Evolutionary conservation across 1,140 invertebrate species (phyloP), one percentile per base, ranked within the genome.

Genomic region (Acromyrmex charruanus): DNA sequence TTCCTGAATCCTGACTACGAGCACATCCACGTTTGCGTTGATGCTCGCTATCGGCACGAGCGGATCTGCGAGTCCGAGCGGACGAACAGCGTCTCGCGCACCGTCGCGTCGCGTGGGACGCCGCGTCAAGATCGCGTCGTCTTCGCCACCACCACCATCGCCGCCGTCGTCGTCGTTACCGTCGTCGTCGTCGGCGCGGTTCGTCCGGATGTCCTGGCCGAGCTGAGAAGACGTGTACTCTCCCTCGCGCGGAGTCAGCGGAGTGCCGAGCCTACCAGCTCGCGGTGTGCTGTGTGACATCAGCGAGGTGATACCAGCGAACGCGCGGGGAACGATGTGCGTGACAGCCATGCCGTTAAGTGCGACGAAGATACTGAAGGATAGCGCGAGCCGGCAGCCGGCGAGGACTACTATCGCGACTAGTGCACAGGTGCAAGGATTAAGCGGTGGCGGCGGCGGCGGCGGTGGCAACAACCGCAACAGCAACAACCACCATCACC

Each of bases 301-400:
- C 77, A 58, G 58, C 77, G 75, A 77, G 63, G 89, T 90, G 86
- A 82, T 84, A 85, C 18, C 88, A 63, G 31, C 39, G 7, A 53
- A 53, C 25, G 10, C 80, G 69, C 77, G 72, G 85, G 88, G 85
- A 82, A 94, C 92, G 92, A 95, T 95, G 95, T 95, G 94, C 92
- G 93, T 94, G 84, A 94, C 94, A 81, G 90, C 90, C 74, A 93
- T 93, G 93, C 94, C 94, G 85, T 85, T 95, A 3, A 94, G 93
- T 91, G 93, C 94, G 77, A 93, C 88, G 16, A 95, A 95, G 93
- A 95, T 95, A 88, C 90, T 95, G 16, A 95, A 95, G 92, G 93
- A 95, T 93, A 91, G 72, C 59, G 87, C 85, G 35, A 92, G 91
- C 66, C 85, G 61, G 61, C 88, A 84, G 53, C 91, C 87, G 85